These are phyloP conservation scores for Plecotus auritus DNA, from an alignment of 2,113 vertebrate species.

Conservation along the genomic window DNA sequence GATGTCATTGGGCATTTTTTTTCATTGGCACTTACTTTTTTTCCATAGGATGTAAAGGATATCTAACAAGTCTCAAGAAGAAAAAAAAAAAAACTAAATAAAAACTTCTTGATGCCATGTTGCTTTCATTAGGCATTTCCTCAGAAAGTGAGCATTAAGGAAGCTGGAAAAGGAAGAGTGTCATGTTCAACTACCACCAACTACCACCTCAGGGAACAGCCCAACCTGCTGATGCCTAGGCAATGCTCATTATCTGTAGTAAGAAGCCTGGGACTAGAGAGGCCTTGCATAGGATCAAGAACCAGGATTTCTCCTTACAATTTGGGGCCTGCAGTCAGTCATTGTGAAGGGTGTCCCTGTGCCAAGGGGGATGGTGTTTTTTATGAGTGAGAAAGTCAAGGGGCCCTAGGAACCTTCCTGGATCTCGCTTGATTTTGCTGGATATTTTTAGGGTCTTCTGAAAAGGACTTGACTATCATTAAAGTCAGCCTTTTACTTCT, in stretches of 20 bases:
- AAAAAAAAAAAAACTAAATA: not conserved
- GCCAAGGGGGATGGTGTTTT: not conserved
- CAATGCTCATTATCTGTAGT: not conserved
- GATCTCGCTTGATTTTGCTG: not conserved
- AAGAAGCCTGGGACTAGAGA: not conserved
- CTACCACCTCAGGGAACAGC: not conserved
- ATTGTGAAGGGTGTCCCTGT: not conserved
- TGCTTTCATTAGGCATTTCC: constrained; percentile 47
- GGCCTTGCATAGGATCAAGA: not conserved
- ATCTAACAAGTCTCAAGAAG: constrained; percentile 38
- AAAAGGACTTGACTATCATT: not conserved
- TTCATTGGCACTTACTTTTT: not conserved
- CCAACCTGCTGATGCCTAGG: not conserved
- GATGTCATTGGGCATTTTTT: not conserved
- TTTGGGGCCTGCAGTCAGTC: not conserved
- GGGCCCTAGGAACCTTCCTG: not conserved
- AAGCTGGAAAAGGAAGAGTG: not conserved
- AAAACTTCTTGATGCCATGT: constrained; percentile 18
- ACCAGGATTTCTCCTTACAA: not conserved
- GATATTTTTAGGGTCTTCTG: not conserved
- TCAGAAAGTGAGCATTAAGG: not conserved
- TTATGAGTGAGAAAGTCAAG: not conserved
- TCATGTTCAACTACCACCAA: not conserved
- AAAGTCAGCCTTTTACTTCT: not conserved
- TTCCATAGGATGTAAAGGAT: constrained; percentile 50